phyloP scores from a whole-genome alignment of 2,797 vertebrate species.

The Cyclura pinguis region DNA sequence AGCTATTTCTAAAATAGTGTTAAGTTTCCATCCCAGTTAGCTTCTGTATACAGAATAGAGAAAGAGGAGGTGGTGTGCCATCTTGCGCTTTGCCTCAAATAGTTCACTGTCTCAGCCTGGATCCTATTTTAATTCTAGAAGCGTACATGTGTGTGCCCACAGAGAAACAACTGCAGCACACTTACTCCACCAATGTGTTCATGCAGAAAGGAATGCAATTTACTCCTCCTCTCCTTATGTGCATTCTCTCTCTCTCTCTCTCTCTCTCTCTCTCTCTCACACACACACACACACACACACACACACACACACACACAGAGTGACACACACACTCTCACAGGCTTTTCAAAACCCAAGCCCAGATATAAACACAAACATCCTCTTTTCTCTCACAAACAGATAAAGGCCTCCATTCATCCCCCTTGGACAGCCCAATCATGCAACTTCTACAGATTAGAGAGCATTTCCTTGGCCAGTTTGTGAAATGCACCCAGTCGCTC shows the following conservation, averaged over 20 bases:
- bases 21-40: not conserved
- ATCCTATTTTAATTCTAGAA: not conserved
- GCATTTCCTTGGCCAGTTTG: not conserved
- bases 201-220: not conserved
- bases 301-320: too few species aligned
- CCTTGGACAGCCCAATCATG: not conserved
- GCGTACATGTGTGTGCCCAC: not conserved
- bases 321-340: too few species aligned
- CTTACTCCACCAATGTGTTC: not conserved
- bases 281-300: not conserved
- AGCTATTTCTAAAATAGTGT: too few species aligned
- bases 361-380: slow-evolving; percentile 22
- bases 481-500: not conserved
- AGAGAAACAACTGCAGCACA: not conserved
- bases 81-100: not conserved
- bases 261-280: not conserved
- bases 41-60: not conserved
- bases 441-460: not conserved
- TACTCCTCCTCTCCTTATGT: not conserved
- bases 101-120: too few species aligned
- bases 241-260: not conserved
- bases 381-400: not conserved
- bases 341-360: not conserved
- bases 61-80: not conserved
- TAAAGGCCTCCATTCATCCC: slow-evolving; percentile 26